Percentiles rank a stretch among this genome's conserved stretches.
Conservation (phyloP, 2,888 invertebrate genomes). For the Eugnorisma glareosa region DNA sequence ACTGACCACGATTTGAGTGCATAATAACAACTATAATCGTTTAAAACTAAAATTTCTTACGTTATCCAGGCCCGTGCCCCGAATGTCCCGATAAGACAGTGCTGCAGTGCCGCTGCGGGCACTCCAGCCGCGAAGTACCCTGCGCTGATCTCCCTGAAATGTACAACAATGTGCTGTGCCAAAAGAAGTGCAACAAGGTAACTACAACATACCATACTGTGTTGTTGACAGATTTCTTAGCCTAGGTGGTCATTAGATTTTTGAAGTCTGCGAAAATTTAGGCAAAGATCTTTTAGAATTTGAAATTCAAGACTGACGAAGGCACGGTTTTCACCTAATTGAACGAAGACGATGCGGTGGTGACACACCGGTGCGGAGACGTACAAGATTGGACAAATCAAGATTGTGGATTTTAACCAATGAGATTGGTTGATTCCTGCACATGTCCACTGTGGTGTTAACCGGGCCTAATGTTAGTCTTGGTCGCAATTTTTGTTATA, state of each 20-base stretch:
- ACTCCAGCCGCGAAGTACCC: conserved; percentile 95
- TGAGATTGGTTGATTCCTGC: no score
- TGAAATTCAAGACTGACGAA: not conserved
- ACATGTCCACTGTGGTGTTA: not conserved
- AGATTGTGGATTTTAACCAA: no score
- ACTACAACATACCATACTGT: not conserved
- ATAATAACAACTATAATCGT: not conserved
- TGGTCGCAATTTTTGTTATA: not conserved
- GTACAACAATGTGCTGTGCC: conserved; percentile 95
- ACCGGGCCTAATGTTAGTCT: not conserved
- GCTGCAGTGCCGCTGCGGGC: conserved; percentile 96
- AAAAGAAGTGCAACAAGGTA: conserved; percentile 97
- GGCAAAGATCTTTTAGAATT: not conserved
- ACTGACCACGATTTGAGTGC: not conserved
- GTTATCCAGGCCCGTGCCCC: conserved; percentile 92
- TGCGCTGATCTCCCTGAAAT: conserved; percentile 93
- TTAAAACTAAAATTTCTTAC: not conserved
- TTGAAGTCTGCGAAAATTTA: not conserved
- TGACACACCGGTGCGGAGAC: no score
- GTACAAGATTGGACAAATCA: not conserved
- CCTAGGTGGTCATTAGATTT: not conserved
- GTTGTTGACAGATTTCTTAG: not conserved
- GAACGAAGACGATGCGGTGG: not conserved
- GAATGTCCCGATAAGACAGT: conserved; percentile 94
- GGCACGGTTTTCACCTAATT: not conserved